These are phyloP conservation scores for Rugalucina vietnamica DNA, from an alignment of 2,888 invertebrate species.

Conservation along the genomic window DNA sequence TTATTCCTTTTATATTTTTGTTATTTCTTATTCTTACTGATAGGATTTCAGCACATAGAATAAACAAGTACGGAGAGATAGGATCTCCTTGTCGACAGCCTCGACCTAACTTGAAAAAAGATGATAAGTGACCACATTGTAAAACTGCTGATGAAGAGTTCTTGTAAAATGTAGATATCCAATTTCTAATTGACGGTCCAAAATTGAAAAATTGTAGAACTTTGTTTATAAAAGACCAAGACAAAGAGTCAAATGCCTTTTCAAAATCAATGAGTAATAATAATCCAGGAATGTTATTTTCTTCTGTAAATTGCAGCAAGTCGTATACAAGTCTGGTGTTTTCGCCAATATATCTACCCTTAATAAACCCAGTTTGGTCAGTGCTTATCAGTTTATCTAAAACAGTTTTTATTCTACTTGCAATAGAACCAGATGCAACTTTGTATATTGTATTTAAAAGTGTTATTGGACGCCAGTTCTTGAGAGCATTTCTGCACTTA, in stretches of 20 bases:
- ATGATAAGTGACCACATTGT: neutral
- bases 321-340: neutral
- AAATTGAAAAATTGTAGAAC: neutral
- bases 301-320: neutral
- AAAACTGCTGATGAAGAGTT: neutral
- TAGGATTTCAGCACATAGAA: neutral
- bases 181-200: too few relatives aligned
- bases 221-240: neutral
- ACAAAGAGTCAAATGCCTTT: too few relatives aligned
- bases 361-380: too few relatives aligned
- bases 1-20: neutral
- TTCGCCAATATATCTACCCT: neutral
- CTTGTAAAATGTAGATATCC: neutral
- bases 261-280: neutral
- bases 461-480: too few relatives aligned
- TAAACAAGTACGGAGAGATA: neutral
- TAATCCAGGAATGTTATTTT: neutral
- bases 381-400: too few relatives aligned
- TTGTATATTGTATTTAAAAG: too few relatives aligned
- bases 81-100: neutral
- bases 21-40: neutral
- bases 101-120: neutral
- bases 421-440: too few relatives aligned
- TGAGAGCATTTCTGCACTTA: too few relatives aligned
- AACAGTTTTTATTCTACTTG: too few relatives aligned